Conservation (phyloP, 2,888 invertebrate genomes). For the Parnassius glacialis region DNA sequence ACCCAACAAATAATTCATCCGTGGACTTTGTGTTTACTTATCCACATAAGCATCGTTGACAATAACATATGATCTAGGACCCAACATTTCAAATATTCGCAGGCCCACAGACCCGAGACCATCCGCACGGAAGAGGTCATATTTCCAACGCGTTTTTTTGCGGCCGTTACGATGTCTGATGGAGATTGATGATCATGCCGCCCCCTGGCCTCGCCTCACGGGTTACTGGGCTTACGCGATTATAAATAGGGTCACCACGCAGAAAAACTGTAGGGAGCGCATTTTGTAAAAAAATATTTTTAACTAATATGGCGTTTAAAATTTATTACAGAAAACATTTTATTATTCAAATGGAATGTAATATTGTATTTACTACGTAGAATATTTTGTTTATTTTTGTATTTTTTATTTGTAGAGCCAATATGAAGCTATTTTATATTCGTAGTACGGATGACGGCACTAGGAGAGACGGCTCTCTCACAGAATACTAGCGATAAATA, state of each 20-base stretch:
- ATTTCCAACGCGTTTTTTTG: slow-evolving; percentile 64
- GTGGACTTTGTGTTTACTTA: background rate
- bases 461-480: too few species aligned
- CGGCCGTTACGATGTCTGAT: slow-evolving; percentile 60
- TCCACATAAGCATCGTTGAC: background rate
- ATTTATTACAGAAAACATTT: too few species aligned
- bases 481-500: too few species aligned
- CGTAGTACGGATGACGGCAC: too few species aligned
- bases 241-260: slow-evolving; percentile 38
- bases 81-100: slow-evolving; percentile 26
- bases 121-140: slow-evolving; percentile 56
- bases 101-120: slow-evolving; percentile 27
- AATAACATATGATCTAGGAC: slow-evolving; percentile 40
- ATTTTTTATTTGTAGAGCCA: too few species aligned
- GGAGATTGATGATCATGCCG: slow-evolving; percentile 74
- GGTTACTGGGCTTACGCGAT: slow-evolving; percentile 70
- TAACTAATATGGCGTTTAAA: too few species aligned
- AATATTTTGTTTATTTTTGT: too few species aligned
- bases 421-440: too few species aligned
- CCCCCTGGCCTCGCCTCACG: slow-evolving; percentile 42
- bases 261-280: background rate
- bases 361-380: too few species aligned
- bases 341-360: too few species aligned
- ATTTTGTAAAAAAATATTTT: too few species aligned
- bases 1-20: too few species aligned